Percentiles rank a stretch among this genome's conserved stretches.
Conservation (phyloP, 2,888 invertebrate species). For the Ectobius pallidus region DNA sequence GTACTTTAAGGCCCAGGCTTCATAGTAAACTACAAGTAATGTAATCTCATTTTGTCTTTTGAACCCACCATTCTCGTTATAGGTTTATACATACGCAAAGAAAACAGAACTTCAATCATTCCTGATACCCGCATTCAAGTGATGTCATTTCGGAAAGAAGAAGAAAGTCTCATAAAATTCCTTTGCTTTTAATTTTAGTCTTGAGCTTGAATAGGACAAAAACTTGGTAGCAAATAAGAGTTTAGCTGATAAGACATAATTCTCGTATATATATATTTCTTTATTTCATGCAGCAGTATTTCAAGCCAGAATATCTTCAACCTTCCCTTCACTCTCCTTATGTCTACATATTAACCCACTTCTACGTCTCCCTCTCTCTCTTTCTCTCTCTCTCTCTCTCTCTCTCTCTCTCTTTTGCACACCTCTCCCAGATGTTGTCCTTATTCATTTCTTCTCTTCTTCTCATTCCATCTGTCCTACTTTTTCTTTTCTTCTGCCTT, state of each 20-base stretch:
- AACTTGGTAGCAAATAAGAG: too few relatives aligned
- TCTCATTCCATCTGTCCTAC: conserved; percentile 35
- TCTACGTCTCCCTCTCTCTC: conserved; percentile 1
- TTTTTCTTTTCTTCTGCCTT: conserved; percentile 33
- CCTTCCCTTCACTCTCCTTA: background rate
- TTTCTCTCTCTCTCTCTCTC: conserved; percentile 7
- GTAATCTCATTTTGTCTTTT: too few relatives aligned
- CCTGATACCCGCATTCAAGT: too few relatives aligned
- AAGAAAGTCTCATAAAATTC: too few relatives aligned
- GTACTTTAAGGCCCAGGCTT: too few relatives aligned
- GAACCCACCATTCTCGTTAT: too few relatives aligned
- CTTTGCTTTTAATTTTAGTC: too few relatives aligned
- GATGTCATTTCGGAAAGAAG: too few relatives aligned
- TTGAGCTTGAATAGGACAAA: too few relatives aligned
- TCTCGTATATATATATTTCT: background rate
- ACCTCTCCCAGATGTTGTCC: conserved; percentile 26
- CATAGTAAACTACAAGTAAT: too few relatives aligned
- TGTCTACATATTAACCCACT: conserved; percentile 26
- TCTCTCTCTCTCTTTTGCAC: background rate
- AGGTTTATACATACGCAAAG: too few relatives aligned
- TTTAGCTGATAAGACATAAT: background rate
- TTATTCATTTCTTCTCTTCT: conserved; percentile 27
- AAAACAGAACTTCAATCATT: too few relatives aligned
- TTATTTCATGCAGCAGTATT: background rate
- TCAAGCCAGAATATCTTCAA: background rate